Base-by-base conservation (phyloP, 2,888 invertebrate species). In the Biston stratarius region DNA sequence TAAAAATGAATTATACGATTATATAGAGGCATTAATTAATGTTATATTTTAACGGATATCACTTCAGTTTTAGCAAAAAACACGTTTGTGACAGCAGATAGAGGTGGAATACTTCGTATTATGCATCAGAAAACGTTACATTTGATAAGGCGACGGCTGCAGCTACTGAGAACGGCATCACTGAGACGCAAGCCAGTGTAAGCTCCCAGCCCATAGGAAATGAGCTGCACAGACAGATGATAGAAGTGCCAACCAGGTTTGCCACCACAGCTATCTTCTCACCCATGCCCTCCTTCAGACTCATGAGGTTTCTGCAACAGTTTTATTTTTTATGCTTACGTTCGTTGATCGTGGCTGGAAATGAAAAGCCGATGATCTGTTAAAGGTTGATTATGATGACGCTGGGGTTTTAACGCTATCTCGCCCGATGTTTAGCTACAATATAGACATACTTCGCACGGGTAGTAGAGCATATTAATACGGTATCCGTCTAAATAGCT, bases 181-280 rank as follows among this genome's bases (percentile, higher is more conserved):
- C 96, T 33, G 96, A 95, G n/a, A 97, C 84, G 73, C 98, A 97
- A 3, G 97, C 97, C 9, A 97, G 90, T 0, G 98, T 97, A 53
- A 98, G 89, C 81, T 97, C 95, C 98, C 98, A 98, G 44, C 98
- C 98, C 75, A 97, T 95, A 0, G 96, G 91, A 77, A 98, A 96
- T 0, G 97, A 97, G 47, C 96, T 95, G 51, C 95, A 90, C 45
- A 97, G 90, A 24, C 96, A 96, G 36, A 96, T 94, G 12, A 97
- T 84, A 72, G 96, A 96, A 0, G 96, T 96, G 59, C 96, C 95
- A 51, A 96, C 88, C 61, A 97, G 94, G 80, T 96, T 97, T 0
- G 96, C 90, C 60, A 97, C 96, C 66, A 97, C 95, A 0, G 96
- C 95, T n/a, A 97, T 85, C 86, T 98, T 98, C 80, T 97, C 97